phyloP scores from a whole-genome alignment of 2,888 invertebrate species.

The Deilephila porcellus region DNA sequence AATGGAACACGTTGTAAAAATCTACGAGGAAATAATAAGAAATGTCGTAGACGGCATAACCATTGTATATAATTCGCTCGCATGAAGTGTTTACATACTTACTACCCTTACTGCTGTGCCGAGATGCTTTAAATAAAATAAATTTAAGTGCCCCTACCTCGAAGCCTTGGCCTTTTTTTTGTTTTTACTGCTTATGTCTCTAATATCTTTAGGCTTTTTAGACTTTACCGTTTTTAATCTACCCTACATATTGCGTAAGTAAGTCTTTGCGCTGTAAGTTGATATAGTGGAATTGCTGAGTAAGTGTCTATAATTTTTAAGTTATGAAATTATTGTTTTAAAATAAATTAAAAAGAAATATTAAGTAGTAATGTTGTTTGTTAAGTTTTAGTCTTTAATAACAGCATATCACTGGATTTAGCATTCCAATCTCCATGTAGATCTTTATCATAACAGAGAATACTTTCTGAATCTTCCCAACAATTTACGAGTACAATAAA shows the following conservation, averaged over 20 bases:
- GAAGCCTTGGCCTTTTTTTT: not conserved
- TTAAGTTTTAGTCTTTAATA: not conserved
- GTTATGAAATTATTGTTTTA: too few relatives aligned
- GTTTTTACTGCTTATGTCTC: not conserved
- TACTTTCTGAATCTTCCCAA: not conserved
- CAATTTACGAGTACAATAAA: constrained; percentile 23
- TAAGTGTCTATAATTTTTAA: too few relatives aligned
- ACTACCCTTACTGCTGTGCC: not conserved
- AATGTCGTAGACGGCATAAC: constrained; percentile 29
- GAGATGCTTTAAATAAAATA: not conserved
- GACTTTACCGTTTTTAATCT: too few relatives aligned
- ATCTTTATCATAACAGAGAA: not conserved
- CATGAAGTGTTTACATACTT: not conserved
- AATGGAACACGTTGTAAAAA: constrained; percentile 42
- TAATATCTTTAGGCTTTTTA: too few relatives aligned
- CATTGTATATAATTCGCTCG: not conserved
- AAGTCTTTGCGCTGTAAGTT: too few relatives aligned
- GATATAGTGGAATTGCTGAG: too few relatives aligned
- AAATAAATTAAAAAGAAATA: too few relatives aligned
- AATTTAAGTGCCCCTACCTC: not conserved
- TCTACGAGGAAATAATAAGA: constrained; percentile 40
- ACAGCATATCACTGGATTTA: not conserved
- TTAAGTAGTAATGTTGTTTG: too few relatives aligned
- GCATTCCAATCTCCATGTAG: not conserved
- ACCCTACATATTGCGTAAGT: too few relatives aligned